phyloP scores from a whole-genome alignment of 2,113 vertebrate genomes.

The Cygnus atratus region DNA sequence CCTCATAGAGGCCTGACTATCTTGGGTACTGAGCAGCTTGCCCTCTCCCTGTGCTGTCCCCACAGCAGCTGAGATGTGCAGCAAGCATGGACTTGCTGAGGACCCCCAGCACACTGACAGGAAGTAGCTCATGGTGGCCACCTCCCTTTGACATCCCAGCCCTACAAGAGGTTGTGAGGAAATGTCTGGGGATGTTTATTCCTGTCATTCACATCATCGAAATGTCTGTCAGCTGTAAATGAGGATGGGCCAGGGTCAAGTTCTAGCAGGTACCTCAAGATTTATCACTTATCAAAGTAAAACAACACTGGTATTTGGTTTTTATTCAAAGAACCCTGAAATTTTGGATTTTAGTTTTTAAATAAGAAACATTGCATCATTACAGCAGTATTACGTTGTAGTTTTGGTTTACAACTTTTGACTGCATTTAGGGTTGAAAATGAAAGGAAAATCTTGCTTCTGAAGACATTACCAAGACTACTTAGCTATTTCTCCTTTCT shows the following conservation, averaged over 20 bases:
- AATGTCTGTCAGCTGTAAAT: background rate
- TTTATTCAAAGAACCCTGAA: background rate
- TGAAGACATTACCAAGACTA: background rate
- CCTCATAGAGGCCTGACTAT: background rate
- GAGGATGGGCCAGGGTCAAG: background rate
- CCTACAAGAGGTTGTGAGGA: background rate
- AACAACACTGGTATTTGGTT: background rate
- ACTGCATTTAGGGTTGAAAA: background rate
- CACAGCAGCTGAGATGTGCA: background rate
- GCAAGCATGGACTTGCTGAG: fast-evolving
- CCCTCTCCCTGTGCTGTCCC: background rate
- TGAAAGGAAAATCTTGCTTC: background rate
- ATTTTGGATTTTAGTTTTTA: background rate
- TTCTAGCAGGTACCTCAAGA: background rate
- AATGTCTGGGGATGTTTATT: background rate
- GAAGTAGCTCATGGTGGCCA: background rate
- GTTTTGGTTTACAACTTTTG: background rate
- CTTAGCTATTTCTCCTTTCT: background rate
- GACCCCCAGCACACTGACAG: background rate
- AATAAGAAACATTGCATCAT: background rate
- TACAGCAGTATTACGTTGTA: background rate
- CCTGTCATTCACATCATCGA: background rate
- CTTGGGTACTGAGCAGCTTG: background rate
- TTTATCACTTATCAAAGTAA: background rate
- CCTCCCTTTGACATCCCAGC: background rate